Evolutionary conservation across 2,113 vertebrate species (phyloP), one percentile per base, ranked within the genome.

Genomic region (Leuciscus idus): DNA sequence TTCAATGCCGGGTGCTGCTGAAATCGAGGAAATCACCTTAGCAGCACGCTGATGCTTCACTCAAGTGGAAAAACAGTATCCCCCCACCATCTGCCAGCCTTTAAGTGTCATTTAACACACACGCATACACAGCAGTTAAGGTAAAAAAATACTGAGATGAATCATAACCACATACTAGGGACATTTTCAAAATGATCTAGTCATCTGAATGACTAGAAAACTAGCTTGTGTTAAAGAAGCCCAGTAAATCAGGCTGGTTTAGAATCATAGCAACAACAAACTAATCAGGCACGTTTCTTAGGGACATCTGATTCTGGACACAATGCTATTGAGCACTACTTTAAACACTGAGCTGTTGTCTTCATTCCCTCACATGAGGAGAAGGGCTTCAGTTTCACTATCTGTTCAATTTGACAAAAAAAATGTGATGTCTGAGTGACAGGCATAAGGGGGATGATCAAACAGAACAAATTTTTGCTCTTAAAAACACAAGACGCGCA

Each of bases 61-160:
- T 81, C 82, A 36, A 90, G 89, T 83, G 87, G 87, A 86, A 88
- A 87, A 88, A 88, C 85, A 88, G 82, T 82, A 72, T 83, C 73
- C 73, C 28, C 72, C 46, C 59, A 78, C 87, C 85, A 85, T 85
- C 85, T 89, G 85, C 59, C 7, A 36, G 62, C 30, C 30, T 79
- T 64, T 68, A 85, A 50, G 64, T 23, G 57, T 62, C 75, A 76
- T 77, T 57, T 77, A 52, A 74, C 79, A 23, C 33, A n/a, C 74
- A 30, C 19, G 10, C 21, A 15, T 2, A 6, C 15, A 26, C 5
- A 0, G n/a, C 72, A 43, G 43, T 46, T 12, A 73, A 73, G 46
- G 46, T 52, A 17, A 52, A 23, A 80, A 17, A 4, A 28, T 7
- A 21, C 77, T n/a, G 55, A 48, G 43, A 66, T 55, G 33, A 81